phyloP scores from a whole-genome alignment of 2,888 invertebrate species.

The Catocala sponsa region DNA sequence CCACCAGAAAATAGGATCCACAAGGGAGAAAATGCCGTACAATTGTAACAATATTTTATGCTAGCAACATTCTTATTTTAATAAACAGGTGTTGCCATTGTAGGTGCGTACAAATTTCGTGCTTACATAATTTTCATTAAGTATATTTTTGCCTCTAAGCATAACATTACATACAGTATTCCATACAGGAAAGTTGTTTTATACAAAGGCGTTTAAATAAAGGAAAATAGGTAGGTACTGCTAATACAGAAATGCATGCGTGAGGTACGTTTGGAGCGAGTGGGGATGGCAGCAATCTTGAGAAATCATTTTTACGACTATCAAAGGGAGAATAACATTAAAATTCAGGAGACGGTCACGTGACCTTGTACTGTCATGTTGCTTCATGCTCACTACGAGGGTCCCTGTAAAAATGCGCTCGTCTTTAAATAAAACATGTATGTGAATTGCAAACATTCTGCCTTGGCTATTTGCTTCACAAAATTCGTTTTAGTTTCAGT shows the following conservation, averaged over 20 bases:
- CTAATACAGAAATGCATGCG: conserved; percentile 51
- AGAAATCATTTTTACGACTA: conserved; percentile 82
- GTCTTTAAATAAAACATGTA: conserved; percentile 67
- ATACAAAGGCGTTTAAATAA: conserved; percentile 12
- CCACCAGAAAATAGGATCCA: conserved; percentile 73
- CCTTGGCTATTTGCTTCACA: conserved; percentile 4
- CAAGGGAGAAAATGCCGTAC: conserved; percentile 52
- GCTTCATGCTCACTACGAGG: conserved; percentile 58
- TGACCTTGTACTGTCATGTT: conserved; percentile 75
- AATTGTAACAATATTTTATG: conserved; percentile 56
- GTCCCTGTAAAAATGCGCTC: conserved; percentile 58
- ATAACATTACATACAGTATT: conserved; percentile 23
- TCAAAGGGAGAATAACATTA: conserved; percentile 81
- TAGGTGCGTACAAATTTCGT: conserved; percentile 35
- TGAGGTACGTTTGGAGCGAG: conserved; percentile 43
- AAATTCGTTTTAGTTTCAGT: conserved; percentile 13
- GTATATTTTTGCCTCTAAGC: conserved; percentile 32
- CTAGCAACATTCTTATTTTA: conserved; percentile 49
- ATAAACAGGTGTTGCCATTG: conserved; percentile 47
- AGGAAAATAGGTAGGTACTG: conserved; percentile 18
- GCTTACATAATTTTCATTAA: conserved; percentile 41
- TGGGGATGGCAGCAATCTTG: conserved; percentile 59
- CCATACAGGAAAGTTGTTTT: conserved; percentile 16
- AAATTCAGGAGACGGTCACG: conserved; percentile 80
- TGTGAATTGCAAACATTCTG: conserved; percentile 56